Evolutionary conservation across 2,888 invertebrate genomes (phyloP).

Genomic region (Tuta absoluta): DNA sequence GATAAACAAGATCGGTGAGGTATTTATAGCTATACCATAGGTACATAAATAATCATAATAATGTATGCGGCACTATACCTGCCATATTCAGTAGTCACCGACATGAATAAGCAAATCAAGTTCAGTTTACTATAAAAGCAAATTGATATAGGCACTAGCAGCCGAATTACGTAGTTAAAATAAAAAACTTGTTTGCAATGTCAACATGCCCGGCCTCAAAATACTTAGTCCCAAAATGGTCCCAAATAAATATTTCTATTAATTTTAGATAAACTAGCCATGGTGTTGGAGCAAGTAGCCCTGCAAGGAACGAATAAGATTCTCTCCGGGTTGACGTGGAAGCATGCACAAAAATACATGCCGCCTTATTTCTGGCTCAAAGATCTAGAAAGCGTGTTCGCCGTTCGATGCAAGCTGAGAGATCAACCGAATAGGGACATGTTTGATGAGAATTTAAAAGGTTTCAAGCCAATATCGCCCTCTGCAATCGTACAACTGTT

Average conservation of each 20-base stretch:
- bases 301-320: constrained; percentile 38
- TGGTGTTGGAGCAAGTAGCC: constrained; percentile 50
- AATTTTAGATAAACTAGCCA: constrained; percentile 55
- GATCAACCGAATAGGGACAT: constrained; percentile 49
- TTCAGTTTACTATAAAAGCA: neutral
- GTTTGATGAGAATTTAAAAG: constrained; percentile 77
- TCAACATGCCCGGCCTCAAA: neutral
- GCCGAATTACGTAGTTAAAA: neutral
- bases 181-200: neutral
- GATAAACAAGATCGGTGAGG: constrained; percentile 42
- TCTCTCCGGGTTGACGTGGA: constrained; percentile 37
- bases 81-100: neutral
- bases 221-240: neutral
- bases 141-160: neutral
- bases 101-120: constrained; percentile 3
- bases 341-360: constrained; percentile 41
- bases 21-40: neutral
- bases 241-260: neutral
- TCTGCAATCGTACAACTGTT: constrained; percentile 69
- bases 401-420: constrained; percentile 51
- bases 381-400: constrained; percentile 52
- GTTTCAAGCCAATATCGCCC: constrained; percentile 68
- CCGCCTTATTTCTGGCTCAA: constrained; percentile 57
- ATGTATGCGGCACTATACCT: constrained; percentile 18
- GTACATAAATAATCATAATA: constrained; percentile 2